Evolutionary conservation across 2,888 invertebrate genomes (phyloP), one percentile per base, ranked within the genome.

Genomic region (Romanomermis culicivorax): DNA sequence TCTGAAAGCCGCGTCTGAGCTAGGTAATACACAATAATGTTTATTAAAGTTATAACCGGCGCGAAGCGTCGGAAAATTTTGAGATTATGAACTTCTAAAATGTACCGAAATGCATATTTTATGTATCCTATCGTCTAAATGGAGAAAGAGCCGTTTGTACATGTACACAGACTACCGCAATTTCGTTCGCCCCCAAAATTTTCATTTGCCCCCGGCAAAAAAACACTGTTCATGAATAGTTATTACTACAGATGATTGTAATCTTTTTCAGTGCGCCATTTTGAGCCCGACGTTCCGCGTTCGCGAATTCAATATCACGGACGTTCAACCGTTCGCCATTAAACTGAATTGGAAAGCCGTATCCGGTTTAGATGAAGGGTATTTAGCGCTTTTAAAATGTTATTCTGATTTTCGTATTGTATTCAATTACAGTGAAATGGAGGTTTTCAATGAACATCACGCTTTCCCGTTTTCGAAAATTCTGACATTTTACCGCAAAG

Each of bases 251-350:
- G n/a, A n/a, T n/a, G n/a, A n/a, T n/a, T n/a, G n/a, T n/a, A n/a
- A n/a, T n/a, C n/a, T n/a, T 20, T 65, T 69, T 57, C 70, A 76
- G 69, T 97, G 95, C 74, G 97, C 97, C 23, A 93, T 95, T 76
- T 77, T 97, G 65, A 88, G 88, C 54, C 97, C 97, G 36, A 88
- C 89, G 23, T 89, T 95, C 66, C 81, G 91, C 68, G 93, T 97
- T 58, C 79, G 91, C 55, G 95, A 97, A 63, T 95, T 99, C 72
- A 79, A 80, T 62, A 81, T 97, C 30, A 82, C 84, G 30, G 97
- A 99, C 71, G 82, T 83, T 60, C 88, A 89, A 72, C 73, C 74
- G 25, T 95, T 84, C 74, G 79, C 87, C 2, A 81, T 97, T 59
- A 67, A 68, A 11, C 62, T 74, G 27, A 61, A 59, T 36, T 74